phyloP scores from a whole-genome alignment of 2,113 vertebrate species.

The Alethe diademata region DNA sequence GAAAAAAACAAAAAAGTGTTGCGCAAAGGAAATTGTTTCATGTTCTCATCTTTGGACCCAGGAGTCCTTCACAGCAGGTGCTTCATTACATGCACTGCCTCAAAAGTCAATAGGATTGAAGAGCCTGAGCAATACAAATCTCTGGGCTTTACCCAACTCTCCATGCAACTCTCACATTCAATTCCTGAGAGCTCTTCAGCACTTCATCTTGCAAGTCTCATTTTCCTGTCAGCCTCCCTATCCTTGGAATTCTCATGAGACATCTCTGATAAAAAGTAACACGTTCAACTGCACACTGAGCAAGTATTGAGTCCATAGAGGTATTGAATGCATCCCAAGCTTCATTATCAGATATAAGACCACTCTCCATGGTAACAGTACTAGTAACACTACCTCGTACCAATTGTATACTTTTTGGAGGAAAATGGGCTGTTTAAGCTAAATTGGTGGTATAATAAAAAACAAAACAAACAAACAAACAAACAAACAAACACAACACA shows the following conservation, averaged over 20 bases:
- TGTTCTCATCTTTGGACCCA: not conserved
- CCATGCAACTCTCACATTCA: not conserved
- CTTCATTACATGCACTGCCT: not conserved
- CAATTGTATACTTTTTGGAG: fast-evolving
- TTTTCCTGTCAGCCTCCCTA: not conserved
- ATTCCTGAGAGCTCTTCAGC: not conserved
- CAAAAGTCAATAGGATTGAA: not conserved
- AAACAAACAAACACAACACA: no score
- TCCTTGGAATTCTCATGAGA: not conserved
- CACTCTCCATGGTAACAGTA: not conserved
- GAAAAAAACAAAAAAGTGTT: not conserved
- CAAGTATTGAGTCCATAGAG: not conserved
- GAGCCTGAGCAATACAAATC: not conserved
- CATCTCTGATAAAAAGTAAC: not conserved
- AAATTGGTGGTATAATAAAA: not conserved
- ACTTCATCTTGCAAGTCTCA: not conserved
- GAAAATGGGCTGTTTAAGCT: not conserved
- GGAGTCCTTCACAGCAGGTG: not conserved
- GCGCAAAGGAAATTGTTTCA: not conserved
- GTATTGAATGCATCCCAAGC: not conserved
- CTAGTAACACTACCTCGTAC: not conserved
- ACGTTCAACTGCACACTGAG: not conserved
- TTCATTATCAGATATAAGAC: not conserved
- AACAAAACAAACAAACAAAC: no score
- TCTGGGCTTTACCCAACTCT: not conserved